phyloP scores from a whole-genome alignment of 2,797 vertebrate genomes.

The Erpetoichthys calabaricus region DNA sequence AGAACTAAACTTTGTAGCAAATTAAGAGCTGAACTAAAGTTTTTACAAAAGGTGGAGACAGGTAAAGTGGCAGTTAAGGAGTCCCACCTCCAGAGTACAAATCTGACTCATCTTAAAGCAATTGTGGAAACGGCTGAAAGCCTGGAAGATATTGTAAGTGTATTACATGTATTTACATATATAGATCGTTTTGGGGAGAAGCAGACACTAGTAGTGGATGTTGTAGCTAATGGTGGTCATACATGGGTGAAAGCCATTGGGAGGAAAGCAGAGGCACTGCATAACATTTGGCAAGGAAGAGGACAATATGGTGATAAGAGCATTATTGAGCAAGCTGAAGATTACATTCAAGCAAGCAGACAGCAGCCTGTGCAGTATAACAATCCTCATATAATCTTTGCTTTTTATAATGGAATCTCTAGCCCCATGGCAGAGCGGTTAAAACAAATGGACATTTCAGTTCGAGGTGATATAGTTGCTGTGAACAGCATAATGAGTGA shows the following conservation, averaged over 20 bases:
- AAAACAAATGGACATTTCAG: constrained; percentile 72
- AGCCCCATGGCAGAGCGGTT: constrained; percentile 78
- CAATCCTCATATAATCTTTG: constrained; percentile 77
- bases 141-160: constrained; percentile 62
- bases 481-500: constrained; percentile 45
- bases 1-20: constrained; percentile 76
- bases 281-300: constrained; percentile 91
- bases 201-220: constrained; percentile 77
- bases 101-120: constrained; percentile 81
- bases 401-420: constrained; percentile 87
- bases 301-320: constrained; percentile 91
- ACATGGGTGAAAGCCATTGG: constrained; percentile 94
- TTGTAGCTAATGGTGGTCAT: constrained; percentile 77
- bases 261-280: constrained; percentile 84
- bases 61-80: constrained; percentile 75
- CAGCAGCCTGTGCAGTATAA: constrained; percentile 82
- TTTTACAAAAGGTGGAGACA: constrained; percentile 65
- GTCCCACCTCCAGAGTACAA: constrained; percentile 86
- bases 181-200: constrained; percentile 49
- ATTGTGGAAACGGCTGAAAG: constrained; percentile 75
- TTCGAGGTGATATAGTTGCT: constrained; percentile 79
- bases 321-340: constrained; percentile 70
- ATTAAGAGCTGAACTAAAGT: constrained; percentile 78
- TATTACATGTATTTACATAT: constrained; percentile 77
- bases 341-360: constrained; percentile 71